Conservation (phyloP, 2,888 invertebrate genomes). For the Entomobrya multifasciata region DNA sequence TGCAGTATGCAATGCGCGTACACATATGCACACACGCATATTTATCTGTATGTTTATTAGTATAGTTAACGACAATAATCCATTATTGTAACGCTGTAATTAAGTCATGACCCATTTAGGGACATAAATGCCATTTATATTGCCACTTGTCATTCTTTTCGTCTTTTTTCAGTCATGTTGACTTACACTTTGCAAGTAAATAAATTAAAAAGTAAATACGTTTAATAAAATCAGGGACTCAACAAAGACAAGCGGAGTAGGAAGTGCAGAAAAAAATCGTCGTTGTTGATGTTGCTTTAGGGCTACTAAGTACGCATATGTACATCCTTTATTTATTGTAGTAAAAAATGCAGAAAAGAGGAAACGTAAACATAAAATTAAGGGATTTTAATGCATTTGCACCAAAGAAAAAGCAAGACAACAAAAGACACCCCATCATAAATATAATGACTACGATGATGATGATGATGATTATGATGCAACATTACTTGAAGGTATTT, state of each 20-base stretch:
- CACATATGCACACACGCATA: neutral
- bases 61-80: neutral
- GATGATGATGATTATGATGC: constrained; percentile 18
- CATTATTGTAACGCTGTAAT: constrained; percentile 18
- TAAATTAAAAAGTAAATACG: neutral
- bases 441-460: neutral
- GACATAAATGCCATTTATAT: constrained; percentile 19
- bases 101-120: constrained; percentile 48
- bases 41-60: neutral
- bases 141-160: constrained; percentile 36
- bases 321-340: neutral
- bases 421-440: neutral
- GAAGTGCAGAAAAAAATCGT: constrained; percentile 13
- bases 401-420: neutral
- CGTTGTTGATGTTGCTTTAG: neutral
- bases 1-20: neutral
- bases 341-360: constrained; percentile 8
- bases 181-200: neutral
- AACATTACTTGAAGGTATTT: constrained; percentile 4
- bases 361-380: constrained; percentile 31
- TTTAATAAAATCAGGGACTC: too few relatives aligned
- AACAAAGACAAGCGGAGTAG: neutral
- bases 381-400: constrained; percentile 5
- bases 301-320: neutral
- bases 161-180: neutral